A percentile compares a stretch with the other conserved stretches of the same genome.
Evolutionary conservation across 2,888 invertebrate genomes (phyloP).

Genomic region (Eristalis arbustorum): DNA sequence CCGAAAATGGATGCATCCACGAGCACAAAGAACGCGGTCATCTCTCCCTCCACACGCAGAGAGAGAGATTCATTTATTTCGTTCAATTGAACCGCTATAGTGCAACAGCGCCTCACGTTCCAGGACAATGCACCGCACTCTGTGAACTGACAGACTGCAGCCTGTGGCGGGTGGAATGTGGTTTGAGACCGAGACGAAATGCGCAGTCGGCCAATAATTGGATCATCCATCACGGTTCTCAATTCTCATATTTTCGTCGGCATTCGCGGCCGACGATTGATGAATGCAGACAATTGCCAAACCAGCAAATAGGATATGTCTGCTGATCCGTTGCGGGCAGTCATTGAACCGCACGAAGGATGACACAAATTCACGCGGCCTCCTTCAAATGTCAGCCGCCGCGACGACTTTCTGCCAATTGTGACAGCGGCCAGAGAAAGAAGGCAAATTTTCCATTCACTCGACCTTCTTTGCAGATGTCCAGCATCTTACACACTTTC

Average conservation of each 20-base stretch:
- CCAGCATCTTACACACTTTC: background rate
- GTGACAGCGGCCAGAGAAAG: background rate
- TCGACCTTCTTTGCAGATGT: background rate
- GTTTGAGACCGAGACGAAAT: constrained; percentile 2
- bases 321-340: background rate
- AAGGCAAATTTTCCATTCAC: background rate
- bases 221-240: constrained; percentile 60
- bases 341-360: constrained; percentile 25
- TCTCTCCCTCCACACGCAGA: background rate
- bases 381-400: background rate
- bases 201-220: constrained; percentile 54
- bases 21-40: background rate
- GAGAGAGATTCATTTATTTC: constrained; percentile 62
- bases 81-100: constrained; percentile 62
- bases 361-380: too few species aligned
- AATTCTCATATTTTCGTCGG: constrained; percentile 46
- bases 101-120: constrained; percentile 44
- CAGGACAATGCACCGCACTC: constrained; percentile 53
- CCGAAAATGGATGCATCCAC: constrained; percentile 44
- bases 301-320: constrained; percentile 39
- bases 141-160: background rate
- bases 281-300: constrained; percentile 7
- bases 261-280: constrained; percentile 41
- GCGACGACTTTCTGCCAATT: background rate
- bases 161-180: constrained; percentile 5